phyloP scores from a whole-genome alignment of 1,140 invertebrate genomes.

The Neodiprion virginianus region DNA sequence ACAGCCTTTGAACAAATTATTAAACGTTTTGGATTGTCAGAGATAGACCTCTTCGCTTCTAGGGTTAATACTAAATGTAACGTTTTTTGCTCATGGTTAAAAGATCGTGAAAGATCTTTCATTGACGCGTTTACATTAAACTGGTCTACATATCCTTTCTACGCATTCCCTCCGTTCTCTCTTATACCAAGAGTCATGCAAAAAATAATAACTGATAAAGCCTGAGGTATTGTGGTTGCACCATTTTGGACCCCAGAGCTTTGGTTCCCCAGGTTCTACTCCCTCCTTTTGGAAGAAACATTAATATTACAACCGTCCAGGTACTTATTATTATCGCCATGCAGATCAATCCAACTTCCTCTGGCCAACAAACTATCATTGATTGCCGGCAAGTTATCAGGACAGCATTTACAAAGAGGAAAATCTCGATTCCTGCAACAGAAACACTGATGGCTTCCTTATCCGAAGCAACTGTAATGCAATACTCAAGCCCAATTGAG shows the following conservation, averaged over 20 bases:
- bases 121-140: not conserved
- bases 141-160: slow-evolving; percentile 29
- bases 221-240: slow-evolving; percentile 24
- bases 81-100: slow-evolving; percentile 21
- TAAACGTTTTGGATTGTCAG: slow-evolving; percentile 1
- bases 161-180: slow-evolving; percentile 29
- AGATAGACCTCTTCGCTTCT: slow-evolving; percentile 19
- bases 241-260: slow-evolving; percentile 26
- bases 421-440: slow-evolving; percentile 15
- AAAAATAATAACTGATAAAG: slow-evolving; percentile 28
- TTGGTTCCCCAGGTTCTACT: slow-evolving; percentile 22
- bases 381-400: slow-evolving; percentile 35
- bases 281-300: slow-evolving; percentile 6
- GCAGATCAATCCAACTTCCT: not conserved
- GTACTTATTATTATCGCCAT: not conserved
- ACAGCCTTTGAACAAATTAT: slow-evolving; percentile 8
- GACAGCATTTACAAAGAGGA: slow-evolving; percentile 19
- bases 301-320: slow-evolving; percentile 10
- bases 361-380: slow-evolving; percentile 25
- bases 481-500: slow-evolving; percentile 39
- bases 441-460: slow-evolving; percentile 39
- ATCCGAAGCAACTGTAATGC: slow-evolving; percentile 37
- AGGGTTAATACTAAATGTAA: slow-evolving; percentile 18
- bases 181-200: slow-evolving; percentile 21
- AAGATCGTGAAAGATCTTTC: slow-evolving; percentile 3